Base-by-base conservation (phyloP, 2,888 invertebrate species). In the Hyles lineata region DNA sequence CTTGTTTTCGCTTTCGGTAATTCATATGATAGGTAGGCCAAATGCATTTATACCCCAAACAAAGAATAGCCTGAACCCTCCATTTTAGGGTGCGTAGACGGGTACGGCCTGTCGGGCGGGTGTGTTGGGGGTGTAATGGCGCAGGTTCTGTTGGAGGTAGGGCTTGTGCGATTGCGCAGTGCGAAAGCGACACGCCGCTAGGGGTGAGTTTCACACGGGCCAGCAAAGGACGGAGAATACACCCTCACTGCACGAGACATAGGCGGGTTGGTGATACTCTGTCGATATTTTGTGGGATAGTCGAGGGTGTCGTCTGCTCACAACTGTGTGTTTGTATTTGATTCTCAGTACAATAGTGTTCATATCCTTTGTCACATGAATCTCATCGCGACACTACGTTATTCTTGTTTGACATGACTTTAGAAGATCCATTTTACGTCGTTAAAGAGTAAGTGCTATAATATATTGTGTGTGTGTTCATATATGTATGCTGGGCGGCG, bases 371-470 rank as follows among this genome's bases (percentile, higher is more conserved):
- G 79, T 90, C 91, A 87, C 89, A 93, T 93, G 93, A 85, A 82
- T 87, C 85, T 81, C 79, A 80, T 88, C 84, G 81, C 77, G 80
- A 78, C 83, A 82, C 82, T 75, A 77, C 82, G 79, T 83, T 84
- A 76, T 84, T 92, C 85, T 89, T 92, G 87, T 95, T 95, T 96
- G 97, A 96, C 96, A 99, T 99, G 99, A 98, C 98, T 96, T 96
- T 99, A 95, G 99, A 99, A 96, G 99, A 99, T 96, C 99, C 99
- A 81, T 99, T 99, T 96, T 98, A 99, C 96, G 98, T 98, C 93
- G 99, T 99, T 85, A 98, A 98, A 97, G 99, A 99, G 99, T 99
- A 96, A 98, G 98, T 97, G 75, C 70, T 15, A 9, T 55, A 55
- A 25, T 21, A 55, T 70, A 32, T 55, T 52, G 55, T 63, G 35